These are phyloP conservation scores for Taphrorychus bicolor DNA, from an alignment of 2,888 invertebrate genomes.

Conservation along the genomic window DNA sequence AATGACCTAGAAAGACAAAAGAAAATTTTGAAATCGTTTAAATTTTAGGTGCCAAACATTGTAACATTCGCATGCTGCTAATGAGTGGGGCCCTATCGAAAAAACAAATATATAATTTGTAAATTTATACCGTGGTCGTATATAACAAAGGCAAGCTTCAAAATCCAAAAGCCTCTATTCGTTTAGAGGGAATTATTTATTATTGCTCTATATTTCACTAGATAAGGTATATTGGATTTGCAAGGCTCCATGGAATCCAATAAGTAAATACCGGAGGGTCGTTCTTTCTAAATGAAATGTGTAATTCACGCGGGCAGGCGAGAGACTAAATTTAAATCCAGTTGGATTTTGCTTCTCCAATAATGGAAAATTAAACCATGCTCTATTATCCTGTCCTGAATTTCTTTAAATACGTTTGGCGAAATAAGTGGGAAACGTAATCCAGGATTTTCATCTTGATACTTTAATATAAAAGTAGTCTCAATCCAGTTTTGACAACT, in stretches of 20 bases:
- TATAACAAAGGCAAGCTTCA: no score
- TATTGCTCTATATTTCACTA: slow-evolving; percentile 50
- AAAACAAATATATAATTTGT: no score
- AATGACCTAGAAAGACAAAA: no score
- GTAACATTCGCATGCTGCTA: no score
- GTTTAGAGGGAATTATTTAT: slow-evolving; percentile 48
- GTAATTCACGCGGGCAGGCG: slow-evolving; percentile 45
- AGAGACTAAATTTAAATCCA: slow-evolving; percentile 48
- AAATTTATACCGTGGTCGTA: no score
- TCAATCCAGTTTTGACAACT: no score
- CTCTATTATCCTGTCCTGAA: slow-evolving; percentile 5
- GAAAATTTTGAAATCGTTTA: no score
- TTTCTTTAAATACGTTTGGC: background rate
- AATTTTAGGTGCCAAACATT: no score
- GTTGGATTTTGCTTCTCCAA: slow-evolving; percentile 10
- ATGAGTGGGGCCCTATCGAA: no score
- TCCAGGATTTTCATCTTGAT: background rate
- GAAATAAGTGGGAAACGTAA: background rate
- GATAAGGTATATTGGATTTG: slow-evolving; percentile 50
- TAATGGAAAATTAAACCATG: slow-evolving; percentile 20
- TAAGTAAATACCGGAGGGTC: slow-evolving; percentile 52
- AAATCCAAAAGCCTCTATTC: slow-evolving; percentile 40
- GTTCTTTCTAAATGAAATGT: slow-evolving; percentile 52
- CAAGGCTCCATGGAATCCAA: slow-evolving; percentile 47
- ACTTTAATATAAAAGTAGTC: no score